Evolutionary conservation across 64 coral and sea anemone genomes (phyloP).

Genomic region (Exaiptasia diaphana): DNA sequence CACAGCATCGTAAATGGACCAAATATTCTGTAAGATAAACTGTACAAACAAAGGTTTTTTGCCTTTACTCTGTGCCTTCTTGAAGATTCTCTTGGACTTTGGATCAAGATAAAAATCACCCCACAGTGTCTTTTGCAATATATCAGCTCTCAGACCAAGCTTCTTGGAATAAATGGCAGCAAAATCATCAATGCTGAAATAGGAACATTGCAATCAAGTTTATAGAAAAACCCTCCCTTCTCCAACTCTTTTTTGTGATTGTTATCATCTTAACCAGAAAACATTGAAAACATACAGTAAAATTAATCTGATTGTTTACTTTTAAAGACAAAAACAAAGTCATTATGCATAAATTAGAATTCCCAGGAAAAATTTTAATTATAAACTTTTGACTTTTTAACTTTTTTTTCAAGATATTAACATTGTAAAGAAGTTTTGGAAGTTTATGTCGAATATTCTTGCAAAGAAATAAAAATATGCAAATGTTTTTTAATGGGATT

Average conservation of each 20-base stretch:
- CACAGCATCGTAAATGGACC: constrained; percentile 94
- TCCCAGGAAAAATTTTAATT: too few relatives aligned
- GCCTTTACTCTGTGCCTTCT: constrained; percentile 81
- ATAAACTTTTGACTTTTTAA: too few relatives aligned
- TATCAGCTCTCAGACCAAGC: constrained; percentile 71
- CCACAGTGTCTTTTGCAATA: constrained; percentile 87
- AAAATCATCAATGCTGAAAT: constrained; percentile 81
- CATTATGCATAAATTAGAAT: too few relatives aligned
- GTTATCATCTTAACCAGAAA: too few relatives aligned
- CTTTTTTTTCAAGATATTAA: too few relatives aligned
- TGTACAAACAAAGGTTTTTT: constrained; percentile 98
- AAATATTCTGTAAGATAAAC: constrained; percentile 93
- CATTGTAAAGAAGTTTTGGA: too few relatives aligned
- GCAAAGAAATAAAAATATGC: too few relatives aligned
- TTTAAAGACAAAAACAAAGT: too few relatives aligned
- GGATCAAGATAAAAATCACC: constrained; percentile 89
- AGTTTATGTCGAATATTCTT: too few relatives aligned
- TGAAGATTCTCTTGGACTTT: constrained; percentile 91
- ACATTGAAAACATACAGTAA: too few relatives aligned
- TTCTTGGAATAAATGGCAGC: constrained; percentile 79
- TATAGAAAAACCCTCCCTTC: background rate
- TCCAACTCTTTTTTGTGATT: background rate
- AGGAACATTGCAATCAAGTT: background rate
- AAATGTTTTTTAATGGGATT: too few relatives aligned
- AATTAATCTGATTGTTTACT: too few relatives aligned